Conservation (phyloP, 2,888 invertebrate genomes). For the Pristionchus japonicus region DNA sequence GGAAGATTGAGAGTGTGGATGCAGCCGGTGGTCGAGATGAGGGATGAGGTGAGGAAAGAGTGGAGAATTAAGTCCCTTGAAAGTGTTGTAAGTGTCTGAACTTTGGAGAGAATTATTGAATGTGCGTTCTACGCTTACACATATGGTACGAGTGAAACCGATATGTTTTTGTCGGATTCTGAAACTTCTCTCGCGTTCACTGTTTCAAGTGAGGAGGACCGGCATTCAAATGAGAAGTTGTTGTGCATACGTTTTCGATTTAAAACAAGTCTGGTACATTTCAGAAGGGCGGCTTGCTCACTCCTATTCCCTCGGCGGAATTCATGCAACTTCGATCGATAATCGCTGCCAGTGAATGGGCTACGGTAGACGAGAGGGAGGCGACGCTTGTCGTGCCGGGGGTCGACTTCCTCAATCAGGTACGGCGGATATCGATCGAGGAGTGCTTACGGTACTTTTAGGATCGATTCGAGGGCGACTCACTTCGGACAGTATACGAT, state of each 20-base stretch:
- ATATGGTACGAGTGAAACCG: no score
- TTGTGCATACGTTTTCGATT: no score
- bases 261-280: background rate
- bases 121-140: no score
- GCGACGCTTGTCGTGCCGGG: conserved; percentile 40
- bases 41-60: conserved; percentile 20
- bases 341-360: conserved; percentile 4
- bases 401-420: conserved; percentile 45
- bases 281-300: conserved; percentile 19
- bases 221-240: no score
- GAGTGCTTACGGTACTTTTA: background rate
- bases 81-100: no score
- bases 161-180: no score
- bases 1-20: conserved; percentile 20
- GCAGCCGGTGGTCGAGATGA: conserved; percentile 30
- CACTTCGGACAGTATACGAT: conserved; percentile 20
- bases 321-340: conserved; percentile 33
- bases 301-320: conserved; percentile 6
- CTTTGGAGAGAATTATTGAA: no score
- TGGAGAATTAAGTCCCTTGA: no score
- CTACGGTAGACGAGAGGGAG: conserved; percentile 19
- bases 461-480: conserved; percentile 6
- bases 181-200: no score
- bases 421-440: background rate
- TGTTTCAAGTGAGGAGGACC: no score